phyloP scores from a whole-genome alignment of 2,113 vertebrate species.

The Ciconia maguari region DNA sequence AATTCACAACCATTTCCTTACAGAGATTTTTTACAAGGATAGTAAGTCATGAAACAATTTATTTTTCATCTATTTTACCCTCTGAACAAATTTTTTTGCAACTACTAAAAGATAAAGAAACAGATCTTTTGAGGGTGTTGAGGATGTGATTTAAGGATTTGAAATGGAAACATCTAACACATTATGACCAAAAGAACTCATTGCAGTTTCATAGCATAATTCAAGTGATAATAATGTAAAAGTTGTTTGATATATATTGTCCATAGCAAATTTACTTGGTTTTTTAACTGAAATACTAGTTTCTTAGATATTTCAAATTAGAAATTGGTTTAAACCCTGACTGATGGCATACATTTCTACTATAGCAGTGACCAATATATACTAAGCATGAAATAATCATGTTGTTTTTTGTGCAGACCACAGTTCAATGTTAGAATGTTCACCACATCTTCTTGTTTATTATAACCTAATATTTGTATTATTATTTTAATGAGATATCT shows the following conservation, averaged over 20 bases:
- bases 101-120: not conserved
- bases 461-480: not conserved
- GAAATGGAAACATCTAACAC: not conserved
- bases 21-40: not conserved
- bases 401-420: not conserved
- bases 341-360: not conserved
- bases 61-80: not conserved
- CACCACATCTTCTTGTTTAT: not conserved
- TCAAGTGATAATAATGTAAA: not conserved
- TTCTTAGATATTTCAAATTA: not conserved
- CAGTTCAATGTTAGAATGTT: not conserved
- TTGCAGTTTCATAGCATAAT: not conserved
- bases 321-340: not conserved
- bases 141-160: not conserved
- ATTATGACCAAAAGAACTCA: not conserved
- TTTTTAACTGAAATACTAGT: not conserved
- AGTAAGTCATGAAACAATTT: not conserved
- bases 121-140: not conserved
- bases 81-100: not conserved
- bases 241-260: not conserved
- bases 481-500: not conserved
- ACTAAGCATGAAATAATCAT: not conserved
- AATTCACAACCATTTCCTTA: not conserved
- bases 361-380: too few relatives aligned
- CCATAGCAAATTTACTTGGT: not conserved